Conservation (phyloP, 2,113 vertebrate genomes). For the Struthidea cinerea region DNA sequence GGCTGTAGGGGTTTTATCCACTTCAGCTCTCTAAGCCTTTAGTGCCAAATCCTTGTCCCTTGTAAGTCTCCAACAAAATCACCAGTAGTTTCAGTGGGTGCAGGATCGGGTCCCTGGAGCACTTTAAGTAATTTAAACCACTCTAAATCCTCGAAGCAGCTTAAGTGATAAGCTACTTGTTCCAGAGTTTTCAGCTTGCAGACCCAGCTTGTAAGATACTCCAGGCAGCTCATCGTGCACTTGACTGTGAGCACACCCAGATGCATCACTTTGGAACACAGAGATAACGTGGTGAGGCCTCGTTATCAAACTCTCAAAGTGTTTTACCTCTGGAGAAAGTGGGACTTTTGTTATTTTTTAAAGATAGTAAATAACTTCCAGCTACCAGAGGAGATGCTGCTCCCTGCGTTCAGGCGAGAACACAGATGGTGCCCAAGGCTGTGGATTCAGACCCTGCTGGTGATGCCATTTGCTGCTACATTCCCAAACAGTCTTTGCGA, state of each 20-base stretch:
- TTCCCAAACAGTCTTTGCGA: not conserved
- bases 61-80: not conserved
- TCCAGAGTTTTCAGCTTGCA: constrained; percentile 24
- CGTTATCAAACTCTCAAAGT: not conserved
- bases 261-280: not conserved
- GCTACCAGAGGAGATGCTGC: not conserved
- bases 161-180: constrained; percentile 57
- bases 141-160: constrained; percentile 51
- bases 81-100: not conserved
- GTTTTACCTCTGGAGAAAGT: not conserved
- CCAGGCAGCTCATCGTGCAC: not conserved
- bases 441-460: not conserved
- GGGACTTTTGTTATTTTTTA: not conserved
- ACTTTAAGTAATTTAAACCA: constrained; percentile 57
- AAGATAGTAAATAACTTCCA: not conserved
- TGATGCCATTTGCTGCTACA: not conserved
- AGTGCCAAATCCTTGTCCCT: constrained; percentile 29
- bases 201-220: not conserved
- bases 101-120: constrained; percentile 10
- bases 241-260: not conserved
- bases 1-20: constrained; percentile 24
- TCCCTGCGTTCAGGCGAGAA: not conserved
- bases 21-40: constrained; percentile 38
- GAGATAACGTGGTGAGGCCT: not conserved
- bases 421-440: not conserved